A percentile compares a stretch with the other conserved stretches of the same genome.
These are phyloP conservation scores for Campaea margaritaria DNA, from an alignment of 2,888 invertebrate species.

Conservation along the genomic window DNA sequence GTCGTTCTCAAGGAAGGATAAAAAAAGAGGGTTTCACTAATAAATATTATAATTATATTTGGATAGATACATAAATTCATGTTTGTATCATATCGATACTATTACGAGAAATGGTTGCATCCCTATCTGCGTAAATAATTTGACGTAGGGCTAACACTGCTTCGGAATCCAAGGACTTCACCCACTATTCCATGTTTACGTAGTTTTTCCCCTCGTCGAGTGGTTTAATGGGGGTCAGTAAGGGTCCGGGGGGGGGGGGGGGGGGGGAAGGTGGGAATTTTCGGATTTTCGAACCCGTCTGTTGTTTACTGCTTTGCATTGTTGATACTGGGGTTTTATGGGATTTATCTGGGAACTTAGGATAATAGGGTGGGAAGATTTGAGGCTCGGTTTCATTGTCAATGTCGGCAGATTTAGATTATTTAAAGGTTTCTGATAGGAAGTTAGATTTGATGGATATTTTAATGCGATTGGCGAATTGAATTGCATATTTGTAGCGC, in stretches of 20 bases:
- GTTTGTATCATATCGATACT: background rate
- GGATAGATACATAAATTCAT: no score
- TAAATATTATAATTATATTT: no score
- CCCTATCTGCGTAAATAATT: constrained; percentile 34
- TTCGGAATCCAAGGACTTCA: constrained; percentile 25
- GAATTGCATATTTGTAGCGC: no score
- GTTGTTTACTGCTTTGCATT: constrained; percentile 33
- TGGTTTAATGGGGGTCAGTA: constrained; percentile 33
- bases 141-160: constrained; percentile 29
- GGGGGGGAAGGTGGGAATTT: constrained; percentile 26
- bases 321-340: constrained; percentile 32
- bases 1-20: no score
- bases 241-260: constrained; percentile 1
- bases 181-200: constrained; percentile 34
- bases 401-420: constrained; percentile 8
- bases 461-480: no score
- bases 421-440: background rate
- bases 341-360: constrained; percentile 24
- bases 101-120: constrained; percentile 17
- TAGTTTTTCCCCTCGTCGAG: constrained; percentile 34
- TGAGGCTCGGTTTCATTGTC: constrained; percentile 7
- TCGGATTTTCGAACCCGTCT: constrained; percentile 27
- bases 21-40: no score
- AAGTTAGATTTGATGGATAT: background rate
- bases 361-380: constrained; percentile 18